Conservation (phyloP, 2,797 vertebrate genomes). For the Danio aesculapii region DNA sequence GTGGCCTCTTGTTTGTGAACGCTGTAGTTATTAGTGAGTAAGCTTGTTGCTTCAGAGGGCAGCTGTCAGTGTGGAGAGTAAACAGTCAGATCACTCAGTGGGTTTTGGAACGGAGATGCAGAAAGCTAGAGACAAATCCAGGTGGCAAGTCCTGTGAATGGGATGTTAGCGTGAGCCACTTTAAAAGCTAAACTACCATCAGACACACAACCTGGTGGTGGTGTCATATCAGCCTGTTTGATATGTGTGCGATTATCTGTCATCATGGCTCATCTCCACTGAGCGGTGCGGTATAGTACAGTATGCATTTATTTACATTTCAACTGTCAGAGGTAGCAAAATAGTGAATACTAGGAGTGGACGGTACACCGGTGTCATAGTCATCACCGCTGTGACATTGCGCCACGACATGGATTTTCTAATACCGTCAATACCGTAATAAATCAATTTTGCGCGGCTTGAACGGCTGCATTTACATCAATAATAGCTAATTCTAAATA, state of each 20-base stretch:
- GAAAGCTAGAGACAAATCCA: conserved; percentile 89
- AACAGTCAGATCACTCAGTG: conserved; percentile 66
- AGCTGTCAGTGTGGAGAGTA: not conserved
- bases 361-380: no score
- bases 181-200: not conserved
- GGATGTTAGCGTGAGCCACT: conserved; percentile 19
- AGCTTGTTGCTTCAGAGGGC: not conserved
- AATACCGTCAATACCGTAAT: no score
- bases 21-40: not conserved
- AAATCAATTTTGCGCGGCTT: no score
- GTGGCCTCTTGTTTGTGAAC: not conserved
- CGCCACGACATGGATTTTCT: no score
- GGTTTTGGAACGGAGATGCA: conserved; percentile 66
- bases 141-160: conserved; percentile 55
- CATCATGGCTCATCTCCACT: no score
- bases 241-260: not conserved
- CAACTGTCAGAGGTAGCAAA: no score
- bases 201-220: not conserved
- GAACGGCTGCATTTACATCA: no score
- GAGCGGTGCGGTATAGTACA: not conserved
- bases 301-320: not conserved
- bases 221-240: not conserved
- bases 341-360: no score
- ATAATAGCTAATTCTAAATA: no score
- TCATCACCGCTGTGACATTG: no score